These are phyloP conservation scores for Diplazon laetatorius DNA, from an alignment of 2,888 invertebrate species.

Conservation along the genomic window DNA sequence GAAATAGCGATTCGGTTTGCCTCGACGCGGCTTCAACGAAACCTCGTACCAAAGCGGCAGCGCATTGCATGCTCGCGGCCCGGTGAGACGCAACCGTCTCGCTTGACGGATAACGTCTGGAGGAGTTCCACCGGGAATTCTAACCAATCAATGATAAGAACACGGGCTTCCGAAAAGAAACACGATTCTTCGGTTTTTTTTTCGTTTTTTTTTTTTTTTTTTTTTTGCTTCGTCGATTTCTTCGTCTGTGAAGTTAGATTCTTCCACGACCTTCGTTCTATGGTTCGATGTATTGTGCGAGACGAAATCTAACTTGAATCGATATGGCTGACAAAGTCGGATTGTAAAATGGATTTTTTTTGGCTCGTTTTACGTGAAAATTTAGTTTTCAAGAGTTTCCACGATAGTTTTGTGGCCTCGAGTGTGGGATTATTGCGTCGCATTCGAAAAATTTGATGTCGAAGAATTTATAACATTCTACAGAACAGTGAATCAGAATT, in stretches of 20 bases:
- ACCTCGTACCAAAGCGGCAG: background rate
- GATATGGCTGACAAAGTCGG: background rate
- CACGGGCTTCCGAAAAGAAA: background rate
- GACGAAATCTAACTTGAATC: background rate
- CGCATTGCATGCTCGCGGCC: background rate
- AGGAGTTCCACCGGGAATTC: constrained; percentile 9
- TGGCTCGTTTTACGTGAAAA: too few species aligned
- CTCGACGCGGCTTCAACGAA: constrained; percentile 25
- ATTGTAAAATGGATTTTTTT: background rate
- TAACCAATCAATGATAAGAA: background rate
- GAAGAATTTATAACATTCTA: too few species aligned
- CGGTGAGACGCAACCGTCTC: background rate
- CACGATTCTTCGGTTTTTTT: too few species aligned
- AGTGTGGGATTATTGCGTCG: too few species aligned
- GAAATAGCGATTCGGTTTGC: constrained; percentile 73
- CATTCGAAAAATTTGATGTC: too few species aligned
- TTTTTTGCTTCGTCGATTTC: background rate
- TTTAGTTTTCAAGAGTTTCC: too few species aligned
- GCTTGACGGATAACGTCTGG: constrained; percentile 14
- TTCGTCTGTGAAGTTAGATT: background rate
- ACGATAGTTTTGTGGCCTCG: too few species aligned
- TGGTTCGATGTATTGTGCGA: background rate
- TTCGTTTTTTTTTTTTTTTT: too few species aligned
- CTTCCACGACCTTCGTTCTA: background rate
- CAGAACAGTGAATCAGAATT: too few species aligned